Percentiles rank a stretch among this genome's conserved stretches.
These are phyloP conservation scores for Sarcophaga rosellei DNA, from an alignment of 2,888 invertebrate species.

Conservation along the genomic window DNA sequence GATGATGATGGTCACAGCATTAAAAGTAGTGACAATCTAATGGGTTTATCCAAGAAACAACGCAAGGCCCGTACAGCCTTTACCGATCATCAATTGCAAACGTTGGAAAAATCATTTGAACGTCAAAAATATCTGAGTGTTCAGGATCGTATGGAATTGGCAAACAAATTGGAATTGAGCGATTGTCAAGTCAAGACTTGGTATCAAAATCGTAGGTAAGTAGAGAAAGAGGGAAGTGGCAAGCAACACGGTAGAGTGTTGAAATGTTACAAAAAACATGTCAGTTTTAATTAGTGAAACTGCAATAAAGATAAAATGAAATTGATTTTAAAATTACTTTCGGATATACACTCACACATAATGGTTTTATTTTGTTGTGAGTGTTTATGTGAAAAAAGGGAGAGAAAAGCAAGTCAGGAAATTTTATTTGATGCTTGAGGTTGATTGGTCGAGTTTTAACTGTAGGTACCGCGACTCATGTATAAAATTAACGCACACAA, in stretches of 20 bases:
- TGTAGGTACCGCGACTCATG: too few species aligned
- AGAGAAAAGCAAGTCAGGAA: too few species aligned
- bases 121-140: conserved; percentile 98
- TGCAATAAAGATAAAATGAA: conserved; percentile 37
- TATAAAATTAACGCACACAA: too few species aligned
- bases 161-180: conserved; percentile 96
- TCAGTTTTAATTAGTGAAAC: conserved; percentile 45
- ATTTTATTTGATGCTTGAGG: too few species aligned
- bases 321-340: neutral
- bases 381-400: neutral
- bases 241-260: conserved; percentile 26
- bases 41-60: conserved; percentile 92
- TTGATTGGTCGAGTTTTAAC: too few species aligned
- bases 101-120: conserved; percentile 98
- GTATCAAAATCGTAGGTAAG: conserved; percentile 99
- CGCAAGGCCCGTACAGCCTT: conserved; percentile 98
- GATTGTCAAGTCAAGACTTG: conserved; percentile 99
- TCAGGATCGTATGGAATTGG: conserved; percentile 99
- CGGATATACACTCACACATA: neutral
- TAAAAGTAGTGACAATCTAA: conserved; percentile 78
- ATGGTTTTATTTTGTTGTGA: neutral
- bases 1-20: conserved; percentile 87
- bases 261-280: conserved; percentile 47
- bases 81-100: conserved; percentile 98
- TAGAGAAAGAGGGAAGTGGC: conserved; percentile 51